Evolutionary conservation across 2,888 invertebrate species (phyloP).

Genomic region (Volucella bombylans): DNA sequence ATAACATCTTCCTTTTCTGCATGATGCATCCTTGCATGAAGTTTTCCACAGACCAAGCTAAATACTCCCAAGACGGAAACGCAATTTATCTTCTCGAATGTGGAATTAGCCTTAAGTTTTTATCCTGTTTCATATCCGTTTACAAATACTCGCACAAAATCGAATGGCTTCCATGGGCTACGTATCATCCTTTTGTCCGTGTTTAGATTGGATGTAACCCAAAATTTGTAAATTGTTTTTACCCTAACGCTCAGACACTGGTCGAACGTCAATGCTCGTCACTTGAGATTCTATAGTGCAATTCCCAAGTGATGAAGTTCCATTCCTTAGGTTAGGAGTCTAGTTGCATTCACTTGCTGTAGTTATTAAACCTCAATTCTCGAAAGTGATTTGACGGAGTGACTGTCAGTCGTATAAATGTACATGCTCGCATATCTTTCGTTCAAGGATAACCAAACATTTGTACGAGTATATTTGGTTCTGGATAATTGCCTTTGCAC

Average conservation of each 20-base stretch:
- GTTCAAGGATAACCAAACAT: conserved; percentile 35
- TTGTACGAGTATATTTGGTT: background rate
- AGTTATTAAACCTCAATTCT: conserved; percentile 46
- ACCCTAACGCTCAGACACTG: conserved; percentile 8
- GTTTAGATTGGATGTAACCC: conserved; percentile 61
- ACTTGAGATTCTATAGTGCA: background rate
- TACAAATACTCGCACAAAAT: background rate
- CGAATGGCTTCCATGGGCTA: conserved; percentile 19
- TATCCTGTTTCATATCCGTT: conserved; percentile 55
- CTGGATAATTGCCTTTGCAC: background rate
- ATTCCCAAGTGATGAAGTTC: background rate
- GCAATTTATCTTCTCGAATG: conserved; percentile 70
- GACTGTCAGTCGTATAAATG: background rate
- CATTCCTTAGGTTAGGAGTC: conserved; percentile 19
- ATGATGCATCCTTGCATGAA: conserved; percentile 62
- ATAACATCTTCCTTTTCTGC: conserved; percentile 53
- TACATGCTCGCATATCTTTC: conserved; percentile 5
- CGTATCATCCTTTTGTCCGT: conserved; percentile 42
- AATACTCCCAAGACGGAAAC: conserved; percentile 69
- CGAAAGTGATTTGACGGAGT: conserved; percentile 45
- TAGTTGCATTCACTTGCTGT: conserved; percentile 19
- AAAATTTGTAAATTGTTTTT: conserved; percentile 69
- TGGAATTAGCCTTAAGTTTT: conserved; percentile 69
- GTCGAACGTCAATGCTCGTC: conserved; percentile 8
- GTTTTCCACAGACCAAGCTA: conserved; percentile 46